Conservation (phyloP, 2,113 vertebrate species). For the Illadopsis cleaveri region DNA sequence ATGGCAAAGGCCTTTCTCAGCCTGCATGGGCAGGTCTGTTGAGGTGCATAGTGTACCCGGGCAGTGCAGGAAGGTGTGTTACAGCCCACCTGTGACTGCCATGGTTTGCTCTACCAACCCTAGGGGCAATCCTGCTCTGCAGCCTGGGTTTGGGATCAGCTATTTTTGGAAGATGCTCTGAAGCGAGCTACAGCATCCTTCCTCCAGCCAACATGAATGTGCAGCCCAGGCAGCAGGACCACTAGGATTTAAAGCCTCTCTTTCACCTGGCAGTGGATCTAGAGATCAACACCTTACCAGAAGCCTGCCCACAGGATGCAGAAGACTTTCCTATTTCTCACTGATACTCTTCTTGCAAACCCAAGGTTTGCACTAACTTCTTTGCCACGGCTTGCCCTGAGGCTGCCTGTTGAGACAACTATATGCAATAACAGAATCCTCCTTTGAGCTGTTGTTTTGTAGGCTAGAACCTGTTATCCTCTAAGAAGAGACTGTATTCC, state of each 20-base stretch:
- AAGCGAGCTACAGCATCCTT: accelerated
- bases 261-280: background rate
- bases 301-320: background rate
- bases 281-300: background rate
- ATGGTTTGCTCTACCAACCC: background rate
- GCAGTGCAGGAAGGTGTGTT: background rate
- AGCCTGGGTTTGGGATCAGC: background rate
- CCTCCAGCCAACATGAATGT: background rate
- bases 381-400: background rate
- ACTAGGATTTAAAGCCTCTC: background rate
- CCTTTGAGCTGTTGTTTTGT: background rate
- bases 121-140: background rate
- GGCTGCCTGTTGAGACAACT: background rate
- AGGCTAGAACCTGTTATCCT: background rate
- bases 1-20: background rate
- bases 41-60: accelerated
- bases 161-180: background rate
- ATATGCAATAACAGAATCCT: background rate
- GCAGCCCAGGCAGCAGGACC: background rate
- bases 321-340: background rate
- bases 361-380: background rate
- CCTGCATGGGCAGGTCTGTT: accelerated
- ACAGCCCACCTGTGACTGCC: background rate
- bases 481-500: background rate
- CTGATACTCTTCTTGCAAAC: background rate